phyloP scores from a whole-genome alignment of 64 coral and sea anemone genomes.

The Orbicella faveolata region DNA sequence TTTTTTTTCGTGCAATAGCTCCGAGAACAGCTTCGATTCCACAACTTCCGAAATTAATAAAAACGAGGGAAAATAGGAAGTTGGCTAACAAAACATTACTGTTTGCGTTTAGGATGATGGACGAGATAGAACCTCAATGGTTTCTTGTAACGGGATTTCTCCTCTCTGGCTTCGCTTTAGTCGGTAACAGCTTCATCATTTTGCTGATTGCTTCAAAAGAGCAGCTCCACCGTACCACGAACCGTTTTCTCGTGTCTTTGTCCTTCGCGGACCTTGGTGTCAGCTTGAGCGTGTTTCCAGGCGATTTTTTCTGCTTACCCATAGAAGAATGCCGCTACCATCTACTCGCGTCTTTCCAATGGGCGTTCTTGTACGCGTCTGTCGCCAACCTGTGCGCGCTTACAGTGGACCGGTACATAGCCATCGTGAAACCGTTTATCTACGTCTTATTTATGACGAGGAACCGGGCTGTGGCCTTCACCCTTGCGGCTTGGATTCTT shows the following conservation, averaged over 20 bases:
- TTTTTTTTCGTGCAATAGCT: too few relatives aligned
- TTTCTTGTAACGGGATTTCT: background rate
- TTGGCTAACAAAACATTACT: background rate
- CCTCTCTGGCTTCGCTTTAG: background rate
- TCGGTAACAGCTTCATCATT: constrained; percentile 18
- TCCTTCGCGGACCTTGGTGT: constrained; percentile 16
- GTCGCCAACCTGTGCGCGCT: background rate
- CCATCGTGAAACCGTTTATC: background rate
- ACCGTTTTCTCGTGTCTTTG: constrained; percentile 8
- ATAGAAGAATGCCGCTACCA: background rate
- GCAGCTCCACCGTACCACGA: background rate
- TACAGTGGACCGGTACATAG: constrained; percentile 9
- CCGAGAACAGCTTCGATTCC: too few relatives aligned
- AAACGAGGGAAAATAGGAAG: too few relatives aligned
- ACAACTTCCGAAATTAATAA: too few relatives aligned
- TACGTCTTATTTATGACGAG: background rate
- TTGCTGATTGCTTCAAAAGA: background rate
- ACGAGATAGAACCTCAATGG: background rate
- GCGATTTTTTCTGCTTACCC: background rate
- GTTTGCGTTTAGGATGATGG: background rate
- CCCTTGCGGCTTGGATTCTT: background rate
- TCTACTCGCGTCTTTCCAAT: background rate
- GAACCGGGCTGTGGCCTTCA: background rate
- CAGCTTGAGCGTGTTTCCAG: background rate
- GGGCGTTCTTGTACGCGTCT: constrained; percentile 8